These are phyloP conservation scores for Amphiprion ocellaris DNA, from an alignment of 2,113 vertebrate genomes.

Conservation along the genomic window DNA sequence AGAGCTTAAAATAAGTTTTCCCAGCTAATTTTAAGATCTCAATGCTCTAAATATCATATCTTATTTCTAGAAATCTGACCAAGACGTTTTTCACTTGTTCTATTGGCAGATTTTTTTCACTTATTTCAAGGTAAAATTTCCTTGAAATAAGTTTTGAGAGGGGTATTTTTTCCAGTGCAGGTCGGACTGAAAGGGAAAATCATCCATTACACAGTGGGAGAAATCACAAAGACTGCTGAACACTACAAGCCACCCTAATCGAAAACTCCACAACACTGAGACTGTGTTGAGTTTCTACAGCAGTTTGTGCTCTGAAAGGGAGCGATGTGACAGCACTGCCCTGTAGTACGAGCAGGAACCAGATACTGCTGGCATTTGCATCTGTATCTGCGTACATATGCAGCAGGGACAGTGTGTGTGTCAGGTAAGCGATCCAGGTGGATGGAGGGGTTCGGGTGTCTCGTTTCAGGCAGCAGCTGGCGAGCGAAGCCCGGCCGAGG, in stretches of 20 bases:
- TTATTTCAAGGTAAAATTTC: too few relatives aligned
- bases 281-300: slow-evolving; percentile 2
- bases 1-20: too few relatives aligned
- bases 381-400: slow-evolving; percentile 33
- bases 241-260: background rate
- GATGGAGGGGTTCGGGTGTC: slow-evolving; percentile 71
- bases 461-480: slow-evolving; percentile 84
- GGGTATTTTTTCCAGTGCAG: background rate
- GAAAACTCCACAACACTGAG: background rate
- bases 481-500: slow-evolving; percentile 71
- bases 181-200: background rate
- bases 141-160: too few relatives aligned
- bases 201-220: background rate
- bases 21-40: too few relatives aligned
- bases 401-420: slow-evolving; percentile 19
- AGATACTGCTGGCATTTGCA: slow-evolving; percentile 51
- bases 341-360: background rate
- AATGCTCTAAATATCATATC: too few relatives aligned
- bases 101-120: too few relatives aligned
- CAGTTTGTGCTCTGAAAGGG: background rate
- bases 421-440: slow-evolving; percentile 81
- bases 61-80: too few relatives aligned
- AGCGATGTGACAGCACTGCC: background rate
- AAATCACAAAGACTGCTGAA: background rate
- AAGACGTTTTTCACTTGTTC: too few relatives aligned